These are phyloP conservation scores for Pycnonotus jocosus DNA, from an alignment of 2,113 vertebrate species.

Conservation along the genomic window DNA sequence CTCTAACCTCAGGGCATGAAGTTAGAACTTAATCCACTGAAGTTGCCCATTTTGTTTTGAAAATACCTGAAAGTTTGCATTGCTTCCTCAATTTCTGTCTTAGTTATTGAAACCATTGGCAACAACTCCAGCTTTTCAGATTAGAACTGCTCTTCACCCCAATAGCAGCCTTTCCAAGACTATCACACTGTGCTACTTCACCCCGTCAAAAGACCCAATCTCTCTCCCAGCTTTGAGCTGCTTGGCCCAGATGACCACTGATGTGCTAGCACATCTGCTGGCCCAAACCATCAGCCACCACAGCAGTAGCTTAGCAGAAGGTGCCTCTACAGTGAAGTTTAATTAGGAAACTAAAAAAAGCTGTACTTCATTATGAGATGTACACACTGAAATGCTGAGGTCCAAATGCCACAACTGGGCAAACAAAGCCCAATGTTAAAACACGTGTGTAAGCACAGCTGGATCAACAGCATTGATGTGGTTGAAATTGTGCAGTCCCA, in stretches of 20 bases:
- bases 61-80: not conserved
- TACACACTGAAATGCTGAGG: not conserved
- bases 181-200: not conserved
- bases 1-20: not conserved
- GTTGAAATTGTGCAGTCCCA: not conserved
- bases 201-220: not conserved
- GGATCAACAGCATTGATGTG: not conserved
- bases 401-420: not conserved
- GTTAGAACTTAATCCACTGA: not conserved
- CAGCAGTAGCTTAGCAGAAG: not conserved
- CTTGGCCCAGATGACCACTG: not conserved
- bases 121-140: not conserved
- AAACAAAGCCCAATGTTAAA: accelerated
- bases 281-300: not conserved
- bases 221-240: not conserved
- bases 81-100: not conserved
- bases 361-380: not conserved
- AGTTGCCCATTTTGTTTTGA: not conserved
- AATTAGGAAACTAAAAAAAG: not conserved
- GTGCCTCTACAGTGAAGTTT: not conserved
- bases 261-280: not conserved
- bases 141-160: not conserved
- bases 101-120: accelerated
- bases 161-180: not conserved
- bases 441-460: accelerated